Evolutionary conservation across 2,797 vertebrate species (phyloP), one percentile per base, ranked within the genome.

Genomic region (Enteromius viviparus): DNA sequence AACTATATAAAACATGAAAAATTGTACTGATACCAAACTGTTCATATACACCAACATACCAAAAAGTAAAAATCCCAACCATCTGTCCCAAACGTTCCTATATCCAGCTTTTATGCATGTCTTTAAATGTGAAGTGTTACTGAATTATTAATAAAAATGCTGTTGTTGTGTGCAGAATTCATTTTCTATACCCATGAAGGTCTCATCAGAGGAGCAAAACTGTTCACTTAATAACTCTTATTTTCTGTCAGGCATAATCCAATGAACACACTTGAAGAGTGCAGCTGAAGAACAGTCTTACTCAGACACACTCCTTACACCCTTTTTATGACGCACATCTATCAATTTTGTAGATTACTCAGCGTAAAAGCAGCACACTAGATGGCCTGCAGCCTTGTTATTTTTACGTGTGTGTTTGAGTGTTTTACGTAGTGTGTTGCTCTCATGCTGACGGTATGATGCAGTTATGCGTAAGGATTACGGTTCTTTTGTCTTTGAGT

Each of bases 221-320:
- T 95, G 97, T 98, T 98, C 97, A 97, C 94, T 96, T 96, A 97
- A 97, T 98, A 96, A 97, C 96, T 96, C 96, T 96, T 97, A 97
- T 97, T 97, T 97, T 97, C 95, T 97, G 95, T 97, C 97, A 97
- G 96, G 96, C 96, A 95, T 95, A 97, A 96, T 97, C 96, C 93
- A 94, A 95, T 70, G 96, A 97, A 97, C 97, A 97, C 97, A 96
- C 95, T 96, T 95, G 95, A 93, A 92, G 93, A 92, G 94, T 96
- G 95, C 96, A 95, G 95, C 96, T 96, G 95, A 97, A 95, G 96
- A 94, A 95, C 95, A 95, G 95, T 96, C 94, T 94, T 91, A 95
- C 93, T 93, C 94, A 94, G 96, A 94, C 94, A 88, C 92, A 40
- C 47, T 66, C n/a, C 23, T 47, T 23, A 70, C 5, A 45, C 21